Evolutionary conservation across 2,113 vertebrate species (phyloP), one percentile per base, ranked within the genome.

Genomic region (Labeo catla): DNA sequence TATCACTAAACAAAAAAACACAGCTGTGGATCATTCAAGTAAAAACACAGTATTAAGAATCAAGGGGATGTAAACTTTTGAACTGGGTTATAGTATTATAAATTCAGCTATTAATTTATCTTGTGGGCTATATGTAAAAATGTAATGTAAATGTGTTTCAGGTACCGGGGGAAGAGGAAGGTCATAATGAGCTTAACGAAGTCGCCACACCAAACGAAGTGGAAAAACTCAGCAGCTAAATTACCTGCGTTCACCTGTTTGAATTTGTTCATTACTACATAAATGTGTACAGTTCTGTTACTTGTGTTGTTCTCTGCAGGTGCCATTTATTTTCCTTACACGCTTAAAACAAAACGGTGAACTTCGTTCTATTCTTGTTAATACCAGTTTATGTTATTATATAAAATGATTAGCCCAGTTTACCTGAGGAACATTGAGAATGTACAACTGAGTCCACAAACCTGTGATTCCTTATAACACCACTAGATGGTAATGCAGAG

Each of bases 141-240:
- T 4, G 23, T 59, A 45, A 43, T 83, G 12, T 21, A 61, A 59
- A 59, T 52, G 21, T n/a, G 0, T 80, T 2, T 66, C 88, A 96
- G 95, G 81, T 96, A 1, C 95, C 95, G 0, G 94, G 88, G 8
- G 94, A 93, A 1, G 93, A 94, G 82, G 72, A 4, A 6, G 1
- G 0, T 19, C 90, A 92, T 0, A 84, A 89, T 1, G 87, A 88
- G 9, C 87, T 95, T 92, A 88, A 86, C 6, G 10, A 49, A 1
- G 93, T 96, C 61, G 89, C n/a, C 54, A 77, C 88, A 4, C 28
- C 16, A 8, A 92, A 92, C 0, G 94, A 94, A 79, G 0, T 81
- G 0, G 91, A 94, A 73, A 94, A 93, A 82, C 93, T 95, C 79
- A 94, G 89, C 70, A 61, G 54, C 65, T 95, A 94, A 82, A 86